Conservation (phyloP, 2,888 invertebrate species). For the Mythimna albipuncta region DNA sequence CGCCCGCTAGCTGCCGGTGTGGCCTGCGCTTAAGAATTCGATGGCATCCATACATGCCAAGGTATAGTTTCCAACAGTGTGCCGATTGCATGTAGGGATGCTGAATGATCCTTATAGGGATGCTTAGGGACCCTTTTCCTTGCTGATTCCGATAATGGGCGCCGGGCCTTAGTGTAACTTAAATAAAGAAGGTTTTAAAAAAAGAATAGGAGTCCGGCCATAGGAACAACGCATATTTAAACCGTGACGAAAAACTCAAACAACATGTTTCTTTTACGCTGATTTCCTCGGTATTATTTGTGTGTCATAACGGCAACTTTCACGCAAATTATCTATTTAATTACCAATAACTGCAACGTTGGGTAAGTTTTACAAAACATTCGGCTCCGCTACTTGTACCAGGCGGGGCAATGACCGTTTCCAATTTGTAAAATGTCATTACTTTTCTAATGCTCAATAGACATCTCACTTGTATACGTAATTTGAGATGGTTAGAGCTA, state of each 20-base stretch:
- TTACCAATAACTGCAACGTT: slow-evolving; percentile 58
- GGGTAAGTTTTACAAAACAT: slow-evolving; percentile 51
- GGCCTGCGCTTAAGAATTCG: too few species aligned
- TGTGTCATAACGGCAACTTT: slow-evolving; percentile 52
- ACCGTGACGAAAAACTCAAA: slow-evolving; percentile 17
- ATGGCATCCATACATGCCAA: too few species aligned
- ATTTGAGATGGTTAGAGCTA: background rate
- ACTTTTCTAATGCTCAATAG: slow-evolving; percentile 1
- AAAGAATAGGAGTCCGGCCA: background rate
- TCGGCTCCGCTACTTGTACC: slow-evolving; percentile 26
- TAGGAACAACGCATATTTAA: slow-evolving; percentile 4
- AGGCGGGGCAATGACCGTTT: slow-evolving; percentile 34
- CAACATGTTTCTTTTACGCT: slow-evolving; percentile 31
- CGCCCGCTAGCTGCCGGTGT: too few species aligned
- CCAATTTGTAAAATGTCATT: slow-evolving; percentile 37
- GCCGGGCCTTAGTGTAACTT: too few species aligned
- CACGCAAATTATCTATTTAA: slow-evolving; percentile 56
- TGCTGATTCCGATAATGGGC: too few species aligned
- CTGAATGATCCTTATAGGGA: too few species aligned
- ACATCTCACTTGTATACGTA: background rate
- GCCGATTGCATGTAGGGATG: too few species aligned
- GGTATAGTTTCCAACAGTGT: too few species aligned
- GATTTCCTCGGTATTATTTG: slow-evolving; percentile 37
- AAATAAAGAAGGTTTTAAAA: too few species aligned
- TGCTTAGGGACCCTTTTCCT: too few species aligned